phyloP scores from a whole-genome alignment of 2,888 invertebrate species.

The Lacanobia oleracea region DNA sequence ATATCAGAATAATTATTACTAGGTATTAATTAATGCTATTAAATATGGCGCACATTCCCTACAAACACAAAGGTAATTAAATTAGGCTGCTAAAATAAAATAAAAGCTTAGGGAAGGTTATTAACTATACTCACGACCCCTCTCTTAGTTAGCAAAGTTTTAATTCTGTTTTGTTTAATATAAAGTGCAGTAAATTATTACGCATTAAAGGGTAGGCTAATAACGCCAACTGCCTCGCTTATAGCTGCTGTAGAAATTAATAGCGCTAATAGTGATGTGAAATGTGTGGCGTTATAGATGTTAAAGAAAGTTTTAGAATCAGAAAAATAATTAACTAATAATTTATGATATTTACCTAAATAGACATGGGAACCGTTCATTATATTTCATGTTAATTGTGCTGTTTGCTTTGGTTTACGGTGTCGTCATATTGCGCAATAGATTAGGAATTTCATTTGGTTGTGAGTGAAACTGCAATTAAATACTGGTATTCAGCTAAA shows the following conservation, averaged over 20 bases:
- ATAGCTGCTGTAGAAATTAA: slow-evolving; percentile 88
- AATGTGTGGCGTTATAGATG: neutral
- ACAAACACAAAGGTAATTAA: slow-evolving; percentile 59
- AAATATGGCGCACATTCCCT: slow-evolving; percentile 33
- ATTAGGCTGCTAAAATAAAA: slow-evolving; percentile 62
- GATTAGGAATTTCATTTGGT: neutral
- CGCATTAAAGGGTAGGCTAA: slow-evolving; percentile 89
- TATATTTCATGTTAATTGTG: too few relatives aligned
- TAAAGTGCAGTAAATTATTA: slow-evolving; percentile 89
- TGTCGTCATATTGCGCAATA: too few relatives aligned
- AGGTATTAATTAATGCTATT: slow-evolving; percentile 8
- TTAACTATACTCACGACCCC: slow-evolving; percentile 68
- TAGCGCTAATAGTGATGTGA: slow-evolving; percentile 79
- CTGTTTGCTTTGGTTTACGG: too few relatives aligned
- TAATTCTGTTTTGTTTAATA: slow-evolving; percentile 89
- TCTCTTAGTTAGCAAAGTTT: slow-evolving; percentile 83
- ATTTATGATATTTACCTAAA: too few relatives aligned
- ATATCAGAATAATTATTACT: slow-evolving; percentile 15
- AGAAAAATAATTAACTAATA: too few relatives aligned
- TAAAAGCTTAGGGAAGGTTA: slow-evolving; percentile 57
- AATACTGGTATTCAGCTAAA: too few relatives aligned
- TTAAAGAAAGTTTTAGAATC: too few relatives aligned
- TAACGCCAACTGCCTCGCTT: slow-evolving; percentile 87
- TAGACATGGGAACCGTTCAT: too few relatives aligned
- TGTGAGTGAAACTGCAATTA: too few relatives aligned